Conservation (phyloP, 2,888 invertebrate species). For the Carcina quercana region DNA sequence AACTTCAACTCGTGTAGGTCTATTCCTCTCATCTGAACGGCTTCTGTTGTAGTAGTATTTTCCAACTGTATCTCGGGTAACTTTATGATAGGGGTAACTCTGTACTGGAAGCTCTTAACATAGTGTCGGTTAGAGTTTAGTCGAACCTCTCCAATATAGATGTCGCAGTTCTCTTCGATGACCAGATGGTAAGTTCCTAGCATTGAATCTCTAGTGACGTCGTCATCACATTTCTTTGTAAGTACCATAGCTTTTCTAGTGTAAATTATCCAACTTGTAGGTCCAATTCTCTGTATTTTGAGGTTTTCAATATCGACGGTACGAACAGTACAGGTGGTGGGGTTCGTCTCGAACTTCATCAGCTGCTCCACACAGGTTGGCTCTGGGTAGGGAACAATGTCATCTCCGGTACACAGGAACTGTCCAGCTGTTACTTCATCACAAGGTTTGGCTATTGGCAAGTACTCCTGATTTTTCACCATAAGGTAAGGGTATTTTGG, state of each 20-base stretch:
- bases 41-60: too few relatives aligned
- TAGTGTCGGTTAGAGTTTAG: neutral
- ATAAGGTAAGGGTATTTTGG: conserved; percentile 3
- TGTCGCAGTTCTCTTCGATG: neutral
- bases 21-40: too few relatives aligned
- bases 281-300: neutral
- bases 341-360: neutral
- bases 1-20: too few relatives aligned
- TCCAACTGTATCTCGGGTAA: neutral
- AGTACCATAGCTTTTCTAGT: neutral
- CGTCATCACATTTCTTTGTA: neutral
- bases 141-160: neutral
- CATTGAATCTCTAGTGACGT: neutral
- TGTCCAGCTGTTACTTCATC: neutral
- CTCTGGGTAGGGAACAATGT: neutral
- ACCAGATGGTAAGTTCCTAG: neutral
- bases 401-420: conserved; percentile 1
- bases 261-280: neutral
- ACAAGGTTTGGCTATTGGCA: neutral
- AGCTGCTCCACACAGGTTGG: neutral
- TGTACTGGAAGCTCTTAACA: neutral
- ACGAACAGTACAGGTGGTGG: neutral
- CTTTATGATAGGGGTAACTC: neutral
- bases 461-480: conserved; percentile 1
- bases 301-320: neutral